Percentiles rank a stretch among this genome's conserved stretches.
Conservation (phyloP, 2,888 invertebrate species). For the Lagria hirta region DNA sequence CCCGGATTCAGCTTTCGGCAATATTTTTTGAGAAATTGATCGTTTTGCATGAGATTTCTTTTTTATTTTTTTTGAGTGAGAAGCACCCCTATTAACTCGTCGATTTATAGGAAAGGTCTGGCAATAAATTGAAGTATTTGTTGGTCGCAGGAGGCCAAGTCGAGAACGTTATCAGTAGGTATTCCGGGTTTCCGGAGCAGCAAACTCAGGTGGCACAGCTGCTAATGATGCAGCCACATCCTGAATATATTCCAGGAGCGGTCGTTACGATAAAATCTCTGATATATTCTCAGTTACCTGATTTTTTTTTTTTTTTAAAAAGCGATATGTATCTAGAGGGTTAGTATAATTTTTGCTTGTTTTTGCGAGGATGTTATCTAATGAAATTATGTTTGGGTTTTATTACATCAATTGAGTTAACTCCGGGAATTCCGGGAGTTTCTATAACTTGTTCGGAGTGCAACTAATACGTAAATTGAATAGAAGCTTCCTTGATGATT, state of each 20-base stretch:
- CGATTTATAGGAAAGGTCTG: conserved; percentile 18
- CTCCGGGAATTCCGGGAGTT: too few relatives aligned
- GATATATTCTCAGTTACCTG: conserved; percentile 7
- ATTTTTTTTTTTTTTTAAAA: too few relatives aligned
- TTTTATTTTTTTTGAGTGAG: too few relatives aligned
- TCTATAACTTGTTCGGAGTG: too few relatives aligned
- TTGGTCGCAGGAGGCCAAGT: conserved; percentile 41
- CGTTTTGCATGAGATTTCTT: too few relatives aligned
- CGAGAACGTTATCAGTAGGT: conserved; percentile 17
- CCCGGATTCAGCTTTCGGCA: background rate
- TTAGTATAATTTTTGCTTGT: too few relatives aligned
- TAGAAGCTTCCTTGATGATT: too few relatives aligned
- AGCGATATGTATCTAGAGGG: too few relatives aligned
- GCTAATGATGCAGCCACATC: conserved; percentile 44
- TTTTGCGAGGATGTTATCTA: too few relatives aligned
- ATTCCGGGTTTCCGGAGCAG: conserved; percentile 39
- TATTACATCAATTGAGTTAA: too few relatives aligned
- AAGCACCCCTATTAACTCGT: background rate
- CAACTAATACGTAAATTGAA: too few relatives aligned
- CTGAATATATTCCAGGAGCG: conserved; percentile 39
- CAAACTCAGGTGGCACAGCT: conserved; percentile 48
- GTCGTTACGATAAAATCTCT: conserved; percentile 13
- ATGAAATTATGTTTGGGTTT: too few relatives aligned
- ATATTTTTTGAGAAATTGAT: background rate
- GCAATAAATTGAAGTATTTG: conserved; percentile 50